phyloP scores from a whole-genome alignment of 37 sponge, comb jelly and placozoan species.

The Corticium candelabrum region DNA sequence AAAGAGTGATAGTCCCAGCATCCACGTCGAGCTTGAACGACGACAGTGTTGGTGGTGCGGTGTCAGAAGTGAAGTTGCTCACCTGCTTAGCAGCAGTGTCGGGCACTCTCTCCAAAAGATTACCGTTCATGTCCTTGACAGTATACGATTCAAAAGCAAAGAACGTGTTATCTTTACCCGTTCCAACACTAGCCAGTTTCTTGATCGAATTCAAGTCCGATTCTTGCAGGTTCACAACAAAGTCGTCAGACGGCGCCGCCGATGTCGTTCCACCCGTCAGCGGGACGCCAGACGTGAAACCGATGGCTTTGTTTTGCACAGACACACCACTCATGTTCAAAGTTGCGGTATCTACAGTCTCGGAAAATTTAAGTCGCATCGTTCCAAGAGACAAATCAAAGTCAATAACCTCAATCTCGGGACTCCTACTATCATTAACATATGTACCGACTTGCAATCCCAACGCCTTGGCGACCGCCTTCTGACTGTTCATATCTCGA shows the following conservation, averaged over 20 bases:
- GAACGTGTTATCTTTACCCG: slow-evolving; percentile 32
- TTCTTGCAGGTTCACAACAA: neutral
- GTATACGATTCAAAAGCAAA: slow-evolving; percentile 55
- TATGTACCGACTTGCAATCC: slow-evolving; percentile 7
- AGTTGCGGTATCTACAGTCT: slow-evolving; percentile 73
- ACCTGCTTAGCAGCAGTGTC: slow-evolving; percentile 31
- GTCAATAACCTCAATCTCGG: slow-evolving; percentile 43
- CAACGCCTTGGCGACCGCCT: neutral
- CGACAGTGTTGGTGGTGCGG: slow-evolving; percentile 38
- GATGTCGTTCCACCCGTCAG: neutral
- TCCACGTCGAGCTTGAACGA: slow-evolving; percentile 55
- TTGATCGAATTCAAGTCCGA: neutral
- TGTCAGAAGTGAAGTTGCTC: slow-evolving; percentile 42
- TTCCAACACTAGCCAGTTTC: slow-evolving; percentile 2
- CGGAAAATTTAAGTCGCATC: slow-evolving; percentile 59
- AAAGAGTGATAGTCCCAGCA: slow-evolving; percentile 48
- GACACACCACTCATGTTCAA: slow-evolving; percentile 36
- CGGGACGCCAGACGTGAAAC: neutral
- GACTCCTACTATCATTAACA: slow-evolving; percentile 27
- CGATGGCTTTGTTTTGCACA: slow-evolving; percentile 39
- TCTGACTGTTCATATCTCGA: neutral
- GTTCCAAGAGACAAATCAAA: slow-evolving; percentile 61
- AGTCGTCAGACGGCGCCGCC: neutral
- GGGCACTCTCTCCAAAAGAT: slow-evolving; percentile 8
- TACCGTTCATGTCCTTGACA: slow-evolving; percentile 61